Percentiles rank a stretch among this genome's conserved stretches.
These are phyloP conservation scores for Myiagra hebetior DNA, from an alignment of 2,113 vertebrate genomes.

Conservation along the genomic window DNA sequence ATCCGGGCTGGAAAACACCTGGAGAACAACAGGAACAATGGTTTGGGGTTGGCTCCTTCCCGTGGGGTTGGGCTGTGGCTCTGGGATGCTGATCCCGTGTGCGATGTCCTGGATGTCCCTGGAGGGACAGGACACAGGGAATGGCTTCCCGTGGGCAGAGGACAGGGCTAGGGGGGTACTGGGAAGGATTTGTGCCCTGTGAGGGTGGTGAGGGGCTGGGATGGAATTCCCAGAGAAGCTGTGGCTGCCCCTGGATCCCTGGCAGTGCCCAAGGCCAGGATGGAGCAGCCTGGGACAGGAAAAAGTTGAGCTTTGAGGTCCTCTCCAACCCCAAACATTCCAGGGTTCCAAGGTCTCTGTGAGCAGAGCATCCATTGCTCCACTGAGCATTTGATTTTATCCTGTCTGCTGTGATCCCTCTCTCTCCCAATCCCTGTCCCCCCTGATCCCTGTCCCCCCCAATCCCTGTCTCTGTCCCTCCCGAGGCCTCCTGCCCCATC, in stretches of 20 bases:
- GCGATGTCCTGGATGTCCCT: neutral
- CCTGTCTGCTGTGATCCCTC: no score
- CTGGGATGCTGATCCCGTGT: neutral
- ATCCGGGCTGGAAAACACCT: rapidly evolving
- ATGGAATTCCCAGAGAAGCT: neutral
- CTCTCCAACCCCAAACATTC: neutral
- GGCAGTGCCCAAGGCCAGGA: neutral
- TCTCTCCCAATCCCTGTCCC: neutral
- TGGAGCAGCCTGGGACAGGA: neutral
- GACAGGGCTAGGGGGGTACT: neutral
- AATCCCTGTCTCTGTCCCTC: neutral
- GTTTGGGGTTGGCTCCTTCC: neutral
- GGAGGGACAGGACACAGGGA: neutral
- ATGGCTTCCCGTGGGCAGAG: neutral
- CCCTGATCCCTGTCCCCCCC: neutral
- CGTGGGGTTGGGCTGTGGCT: neutral
- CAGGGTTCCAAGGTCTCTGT: neutral
- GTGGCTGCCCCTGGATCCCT: neutral
- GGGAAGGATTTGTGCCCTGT: neutral
- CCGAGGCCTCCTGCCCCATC: neutral
- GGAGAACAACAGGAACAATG: rapidly evolving
- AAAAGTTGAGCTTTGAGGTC: neutral
- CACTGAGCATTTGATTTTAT: neutral
- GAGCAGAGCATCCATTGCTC: neutral
- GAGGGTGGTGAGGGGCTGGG: neutral